Conservation (phyloP, 2,113 vertebrate species). For the Carassius auratus region DNA sequence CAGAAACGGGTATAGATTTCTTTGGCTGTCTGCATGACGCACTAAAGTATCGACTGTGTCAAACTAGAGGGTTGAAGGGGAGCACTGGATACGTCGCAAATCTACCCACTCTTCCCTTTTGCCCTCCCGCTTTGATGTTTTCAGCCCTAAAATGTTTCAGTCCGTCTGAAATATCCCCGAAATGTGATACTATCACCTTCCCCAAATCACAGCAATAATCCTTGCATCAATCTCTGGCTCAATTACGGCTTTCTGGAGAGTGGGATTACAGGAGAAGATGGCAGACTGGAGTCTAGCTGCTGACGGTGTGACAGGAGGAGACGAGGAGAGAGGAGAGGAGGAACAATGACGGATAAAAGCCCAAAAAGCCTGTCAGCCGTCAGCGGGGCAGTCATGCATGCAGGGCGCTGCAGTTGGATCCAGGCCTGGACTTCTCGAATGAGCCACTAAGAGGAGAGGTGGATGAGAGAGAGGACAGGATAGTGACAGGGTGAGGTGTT, state of each 20-base stretch:
- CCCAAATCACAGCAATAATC: slow-evolving; percentile 77
- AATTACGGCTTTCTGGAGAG: slow-evolving; percentile 79
- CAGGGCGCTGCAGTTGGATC: slow-evolving; percentile 58
- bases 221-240: slow-evolving; percentile 72
- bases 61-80: slow-evolving; percentile 60
- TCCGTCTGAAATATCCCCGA: slow-evolving; percentile 65
- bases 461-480: slow-evolving; percentile 38
- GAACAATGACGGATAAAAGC: slow-evolving; percentile 75
- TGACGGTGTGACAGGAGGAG: slow-evolving; percentile 60
- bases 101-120: background rate
- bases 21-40: slow-evolving; percentile 21
- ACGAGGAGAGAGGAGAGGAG: slow-evolving; percentile 41
- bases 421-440: slow-evolving; percentile 39
- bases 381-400: slow-evolving; percentile 75
- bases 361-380: slow-evolving; percentile 76
- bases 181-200: slow-evolving; percentile 11
- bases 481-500: slow-evolving; percentile 35
- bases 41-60: slow-evolving; percentile 60
- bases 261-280: slow-evolving; percentile 71
- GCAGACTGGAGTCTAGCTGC: slow-evolving; percentile 46
- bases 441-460: background rate
- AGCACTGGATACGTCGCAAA: background rate
- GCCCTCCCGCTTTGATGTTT: slow-evolving; percentile 44
- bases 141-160: slow-evolving; percentile 54
- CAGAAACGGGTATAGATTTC: slow-evolving; percentile 12